A percentile compares a stretch with the other conserved stretches of the same genome.
Conservation (phyloP, 2,113 vertebrate species). For the Pelusios castaneus region DNA sequence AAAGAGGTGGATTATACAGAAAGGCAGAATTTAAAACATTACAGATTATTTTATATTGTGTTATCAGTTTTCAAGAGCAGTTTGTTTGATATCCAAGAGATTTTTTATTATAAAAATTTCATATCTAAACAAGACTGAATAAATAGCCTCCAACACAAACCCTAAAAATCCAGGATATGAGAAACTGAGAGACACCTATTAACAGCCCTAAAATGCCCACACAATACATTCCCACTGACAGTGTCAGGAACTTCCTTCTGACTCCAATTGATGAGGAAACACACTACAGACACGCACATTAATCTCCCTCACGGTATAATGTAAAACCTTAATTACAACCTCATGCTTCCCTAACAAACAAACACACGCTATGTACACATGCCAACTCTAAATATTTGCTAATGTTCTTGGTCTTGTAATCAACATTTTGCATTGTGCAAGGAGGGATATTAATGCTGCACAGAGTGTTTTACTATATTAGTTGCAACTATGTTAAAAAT, state of each 20-base stretch:
- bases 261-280: conserved; percentile 62
- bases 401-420: neutral
- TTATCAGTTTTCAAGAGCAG: neutral
- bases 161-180: conserved; percentile 37
- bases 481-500: neutral
- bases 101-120: conserved; percentile 19
- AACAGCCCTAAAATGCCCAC: conserved; percentile 56
- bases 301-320: conserved; percentile 67
- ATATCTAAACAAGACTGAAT: neutral
- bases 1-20: neutral
- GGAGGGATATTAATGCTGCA: neutral
- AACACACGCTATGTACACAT: conserved; percentile 15
- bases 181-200: conserved; percentile 68
- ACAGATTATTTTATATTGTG: neutral
- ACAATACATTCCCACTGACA: conserved; percentile 45
- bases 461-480: neutral
- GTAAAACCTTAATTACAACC: conserved; percentile 70
- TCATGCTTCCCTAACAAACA: conserved; percentile 62
- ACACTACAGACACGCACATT: conserved; percentile 66
- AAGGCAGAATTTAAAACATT: neutral
- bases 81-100: neutral
- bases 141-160: conserved; percentile 43
- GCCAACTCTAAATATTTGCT: conserved; percentile 43
- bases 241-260: conserved; percentile 62
- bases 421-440: neutral